Evolutionary conservation across 1,140 invertebrate species (phyloP).

Genomic region (Achroia grisella): DNA sequence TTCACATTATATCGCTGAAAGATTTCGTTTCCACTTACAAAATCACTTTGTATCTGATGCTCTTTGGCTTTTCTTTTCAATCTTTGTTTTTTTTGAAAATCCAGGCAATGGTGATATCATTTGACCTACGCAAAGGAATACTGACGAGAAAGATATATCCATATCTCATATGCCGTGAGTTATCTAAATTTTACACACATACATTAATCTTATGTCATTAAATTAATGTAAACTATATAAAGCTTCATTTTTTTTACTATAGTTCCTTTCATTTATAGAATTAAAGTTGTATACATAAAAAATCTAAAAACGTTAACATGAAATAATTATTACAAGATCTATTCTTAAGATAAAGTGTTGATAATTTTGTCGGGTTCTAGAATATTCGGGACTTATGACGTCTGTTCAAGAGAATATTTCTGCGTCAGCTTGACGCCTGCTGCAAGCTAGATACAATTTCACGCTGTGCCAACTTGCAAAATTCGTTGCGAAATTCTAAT

Average conservation of each 20-base stretch:
- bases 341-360: neutral
- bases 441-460: slow-evolving; percentile 64
- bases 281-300: too few relatives aligned
- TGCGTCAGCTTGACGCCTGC: slow-evolving; percentile 50
- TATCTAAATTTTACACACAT: too few relatives aligned
- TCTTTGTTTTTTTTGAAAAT: neutral
- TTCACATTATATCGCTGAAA: slow-evolving; percentile 42
- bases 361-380: neutral
- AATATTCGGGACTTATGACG: slow-evolving; percentile 40
- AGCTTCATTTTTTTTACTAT: too few relatives aligned
- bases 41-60: slow-evolving; percentile 48
- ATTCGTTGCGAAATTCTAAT: slow-evolving; percentile 60
- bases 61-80: slow-evolving; percentile 26
- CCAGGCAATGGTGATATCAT: too few relatives aligned
- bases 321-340: too few relatives aligned
- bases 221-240: too few relatives aligned
- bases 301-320: too few relatives aligned
- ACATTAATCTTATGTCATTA: too few relatives aligned
- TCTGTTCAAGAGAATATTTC: slow-evolving; percentile 47
- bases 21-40: slow-evolving; percentile 54
- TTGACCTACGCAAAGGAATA: too few relatives aligned
- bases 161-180: too few relatives aligned
- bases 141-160: too few relatives aligned
- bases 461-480: slow-evolving; percentile 62
- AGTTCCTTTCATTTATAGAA: too few relatives aligned